Evolutionary conservation across 1,140 invertebrate genomes (phyloP), one percentile per base, ranked within the genome.

Genomic region (Drosophila varians): DNA sequence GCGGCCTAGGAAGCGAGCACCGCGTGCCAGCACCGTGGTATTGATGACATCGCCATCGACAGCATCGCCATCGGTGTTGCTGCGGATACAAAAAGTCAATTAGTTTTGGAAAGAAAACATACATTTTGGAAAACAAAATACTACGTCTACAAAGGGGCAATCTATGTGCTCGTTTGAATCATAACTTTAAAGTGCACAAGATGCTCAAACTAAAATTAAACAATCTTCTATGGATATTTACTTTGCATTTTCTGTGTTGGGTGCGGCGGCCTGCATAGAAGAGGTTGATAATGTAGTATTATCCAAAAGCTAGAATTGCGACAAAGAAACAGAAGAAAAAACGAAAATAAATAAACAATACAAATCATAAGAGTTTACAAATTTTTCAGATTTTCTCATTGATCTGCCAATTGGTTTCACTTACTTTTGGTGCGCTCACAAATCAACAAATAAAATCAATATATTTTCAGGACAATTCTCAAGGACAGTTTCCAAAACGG

Each of bases 1-100:
- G 83, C 97, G 94, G 62, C 95, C 94, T 82, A 98, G 93, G 93
- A 97, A 98, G 42, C 95, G 94, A 79, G 95, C 95, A 71, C 96
- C 94, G 82, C 95, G 94, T 36, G 93, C 92, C 72, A 97, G 92
- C 49, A 95, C 93, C 69, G 94, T 94, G 52, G 93, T 93, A 84
- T 94, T 93, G 80, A 93, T 93, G 72, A 92, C 93, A 91, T 92
- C 92, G 79, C 87, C 88, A 83, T 92, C 91, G 66, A 77, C 90
- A 91, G 92, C 91, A 91, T 92, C 92, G 90, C 92, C 82, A 66
- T 87, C 92, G 77, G 8, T 64, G 92, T 92, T 93, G 91, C 56
- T 76, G 38, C 43, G 11, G 11, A 51, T 18, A 51, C 36, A 25
- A 47, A 11, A 19, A 7, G 11, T 31, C 28, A 31, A 3, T 28